Conservation (phyloP, 2,113 vertebrate genomes). For the Paratilapia polleni region DNA sequence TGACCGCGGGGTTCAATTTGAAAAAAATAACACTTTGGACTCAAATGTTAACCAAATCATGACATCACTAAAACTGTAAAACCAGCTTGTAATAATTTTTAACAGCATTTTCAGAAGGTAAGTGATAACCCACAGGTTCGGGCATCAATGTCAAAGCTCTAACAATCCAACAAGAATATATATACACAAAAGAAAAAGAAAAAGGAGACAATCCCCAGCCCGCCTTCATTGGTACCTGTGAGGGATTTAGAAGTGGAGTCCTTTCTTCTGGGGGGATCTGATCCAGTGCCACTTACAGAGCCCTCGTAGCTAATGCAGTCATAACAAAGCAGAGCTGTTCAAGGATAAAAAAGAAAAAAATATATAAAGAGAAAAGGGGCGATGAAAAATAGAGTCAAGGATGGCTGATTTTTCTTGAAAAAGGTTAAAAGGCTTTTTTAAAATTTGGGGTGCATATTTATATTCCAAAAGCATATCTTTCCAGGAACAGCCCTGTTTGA, state of each 20-base stretch:
- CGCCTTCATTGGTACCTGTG: slow-evolving; percentile 79
- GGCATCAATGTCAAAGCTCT: slow-evolving; percentile 27
- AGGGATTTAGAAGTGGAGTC: slow-evolving; percentile 78
- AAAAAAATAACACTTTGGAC: background rate
- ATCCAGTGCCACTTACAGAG: slow-evolving; percentile 78
- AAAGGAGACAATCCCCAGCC: slow-evolving; percentile 54
- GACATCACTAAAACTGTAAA: background rate
- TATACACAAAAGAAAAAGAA: slow-evolving; percentile 37
- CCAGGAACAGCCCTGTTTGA: slow-evolving; percentile 79
- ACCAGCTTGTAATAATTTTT: background rate
- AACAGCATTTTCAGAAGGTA: background rate
- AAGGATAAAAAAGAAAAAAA: slow-evolving; percentile 69
- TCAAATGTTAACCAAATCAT: background rate
- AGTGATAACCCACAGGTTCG: background rate
- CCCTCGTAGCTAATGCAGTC: slow-evolving; percentile 85
- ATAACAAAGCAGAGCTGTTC: slow-evolving; percentile 87
- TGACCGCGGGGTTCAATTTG: background rate
- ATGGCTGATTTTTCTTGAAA: slow-evolving; percentile 41
- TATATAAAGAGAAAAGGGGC: slow-evolving; percentile 59
- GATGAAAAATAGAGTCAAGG: slow-evolving; percentile 58
- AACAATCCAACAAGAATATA: slow-evolving; percentile 27
- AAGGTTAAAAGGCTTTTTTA: slow-evolving; percentile 27
- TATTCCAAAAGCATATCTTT: slow-evolving; percentile 39
- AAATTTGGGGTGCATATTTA: slow-evolving; percentile 36
- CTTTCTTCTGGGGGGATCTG: slow-evolving; percentile 74